Percentiles rank a stretch among this genome's conserved stretches.
phyloP scores from a whole-genome alignment of 2,797 vertebrate genomes.

The Psittacula derbiana region DNA sequence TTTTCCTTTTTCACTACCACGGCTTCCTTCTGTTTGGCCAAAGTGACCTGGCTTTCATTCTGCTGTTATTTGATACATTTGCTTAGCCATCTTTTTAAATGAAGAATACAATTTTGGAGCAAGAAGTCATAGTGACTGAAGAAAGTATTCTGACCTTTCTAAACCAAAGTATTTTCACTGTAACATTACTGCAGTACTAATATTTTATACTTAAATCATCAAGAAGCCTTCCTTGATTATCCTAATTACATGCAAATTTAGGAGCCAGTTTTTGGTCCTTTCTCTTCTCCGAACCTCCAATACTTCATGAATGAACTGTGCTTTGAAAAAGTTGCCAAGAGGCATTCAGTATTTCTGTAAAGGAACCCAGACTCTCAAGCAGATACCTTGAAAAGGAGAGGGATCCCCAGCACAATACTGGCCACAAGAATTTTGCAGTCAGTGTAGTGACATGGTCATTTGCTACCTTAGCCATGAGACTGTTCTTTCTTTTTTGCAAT shows the following conservation, averaged over 20 bases:
- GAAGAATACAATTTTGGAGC: not conserved
- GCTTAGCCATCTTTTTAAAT: not conserved
- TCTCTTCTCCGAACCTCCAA: not conserved
- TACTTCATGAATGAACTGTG: not conserved
- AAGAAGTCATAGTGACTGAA: not conserved
- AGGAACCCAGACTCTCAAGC: not conserved
- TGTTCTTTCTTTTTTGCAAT: not conserved
- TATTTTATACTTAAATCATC: not conserved
- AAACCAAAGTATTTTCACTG: not conserved
- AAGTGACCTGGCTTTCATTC: not conserved
- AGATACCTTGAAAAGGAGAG: not conserved
- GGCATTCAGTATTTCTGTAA: not conserved
- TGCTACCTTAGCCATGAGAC: not conserved
- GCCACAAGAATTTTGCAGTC: not conserved
- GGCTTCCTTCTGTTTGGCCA: not conserved
- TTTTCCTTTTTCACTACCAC: not conserved
- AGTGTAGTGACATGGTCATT: not conserved
- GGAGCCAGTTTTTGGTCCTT: not conserved
- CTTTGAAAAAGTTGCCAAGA: not conserved
- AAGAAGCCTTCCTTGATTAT: not conserved
- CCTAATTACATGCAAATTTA: not conserved
- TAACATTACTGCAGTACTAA: not conserved
- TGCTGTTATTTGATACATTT: not conserved
- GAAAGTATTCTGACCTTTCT: not conserved
- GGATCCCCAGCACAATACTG: not conserved